These are phyloP conservation scores for Agelas oroides DNA, from an alignment of 37 sponge, comb jelly and placozoan species.

Conservation along the genomic window DNA sequence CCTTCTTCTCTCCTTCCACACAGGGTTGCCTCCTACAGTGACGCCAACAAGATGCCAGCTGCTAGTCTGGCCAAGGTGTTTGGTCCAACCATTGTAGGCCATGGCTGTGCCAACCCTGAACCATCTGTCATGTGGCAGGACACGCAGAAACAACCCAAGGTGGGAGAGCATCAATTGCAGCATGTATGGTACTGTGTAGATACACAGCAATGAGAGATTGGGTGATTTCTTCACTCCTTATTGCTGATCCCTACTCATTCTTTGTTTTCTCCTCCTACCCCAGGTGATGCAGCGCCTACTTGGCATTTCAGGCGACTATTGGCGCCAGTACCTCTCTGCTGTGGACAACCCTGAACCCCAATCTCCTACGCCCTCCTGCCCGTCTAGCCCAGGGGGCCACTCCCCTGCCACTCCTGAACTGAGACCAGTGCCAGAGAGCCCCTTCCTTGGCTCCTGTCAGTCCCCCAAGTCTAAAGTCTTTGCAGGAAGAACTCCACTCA, in stretches of 20 bases:
- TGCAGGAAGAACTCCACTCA: constrained; percentile 1
- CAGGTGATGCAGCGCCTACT: constrained; percentile 71
- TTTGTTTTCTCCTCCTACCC: neutral
- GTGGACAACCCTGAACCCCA: constrained; percentile 57
- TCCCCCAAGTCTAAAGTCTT: constrained; percentile 26
- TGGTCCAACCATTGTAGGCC: constrained; percentile 90
- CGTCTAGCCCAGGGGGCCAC: constrained; percentile 18
- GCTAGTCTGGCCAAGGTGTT: constrained; percentile 87
- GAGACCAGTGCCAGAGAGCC: constrained; percentile 84
- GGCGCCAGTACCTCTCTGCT: constrained; percentile 78
- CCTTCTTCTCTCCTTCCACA: neutral
- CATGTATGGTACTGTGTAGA: too few species aligned
- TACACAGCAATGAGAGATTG: too few species aligned
- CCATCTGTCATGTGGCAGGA: constrained; percentile 71
- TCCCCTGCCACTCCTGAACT: constrained; percentile 82
- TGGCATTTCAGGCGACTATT: constrained; percentile 75
- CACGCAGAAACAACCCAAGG: constrained; percentile 82
- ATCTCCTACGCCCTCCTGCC: constrained; percentile 44
- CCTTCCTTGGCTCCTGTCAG: constrained; percentile 79
- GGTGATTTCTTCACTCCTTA: too few species aligned
- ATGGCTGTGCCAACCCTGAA: constrained; percentile 70
- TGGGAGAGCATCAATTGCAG: neutral
- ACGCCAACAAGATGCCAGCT: constrained; percentile 89
- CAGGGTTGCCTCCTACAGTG: constrained; percentile 76
- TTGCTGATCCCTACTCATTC: too few species aligned